Percentiles rank a stretch among this genome's conserved stretches.
Conservation (phyloP, 1,140 invertebrate genomes). For the Lanistes nyassanus region DNA sequence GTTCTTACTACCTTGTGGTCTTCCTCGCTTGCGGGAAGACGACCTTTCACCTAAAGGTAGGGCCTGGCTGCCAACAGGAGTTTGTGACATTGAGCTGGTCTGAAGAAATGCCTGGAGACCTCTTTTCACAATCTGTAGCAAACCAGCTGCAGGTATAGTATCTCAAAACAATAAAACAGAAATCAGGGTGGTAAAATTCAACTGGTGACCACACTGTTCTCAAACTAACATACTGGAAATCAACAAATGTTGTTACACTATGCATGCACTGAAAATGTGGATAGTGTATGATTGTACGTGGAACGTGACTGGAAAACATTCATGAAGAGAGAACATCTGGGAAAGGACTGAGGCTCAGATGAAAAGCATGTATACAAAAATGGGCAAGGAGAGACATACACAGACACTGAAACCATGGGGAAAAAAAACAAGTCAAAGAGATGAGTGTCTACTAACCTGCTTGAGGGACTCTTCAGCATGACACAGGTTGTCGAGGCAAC, state of each 20-base stretch:
- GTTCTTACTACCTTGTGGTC: constrained; percentile 11
- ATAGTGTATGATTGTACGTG: too few relatives aligned
- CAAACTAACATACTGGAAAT: background rate
- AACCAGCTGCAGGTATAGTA: background rate
- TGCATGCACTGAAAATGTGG: background rate
- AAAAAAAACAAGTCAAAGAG: background rate
- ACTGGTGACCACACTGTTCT: too few relatives aligned
- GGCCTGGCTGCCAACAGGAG: background rate
- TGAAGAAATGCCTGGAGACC: constrained; percentile 4
- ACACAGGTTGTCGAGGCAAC: constrained; percentile 1
- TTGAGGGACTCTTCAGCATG: constrained; percentile 7
- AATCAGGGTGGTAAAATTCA: background rate
- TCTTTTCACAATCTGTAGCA: constrained; percentile 14
- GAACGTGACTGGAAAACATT: too few relatives aligned
- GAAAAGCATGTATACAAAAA: background rate
- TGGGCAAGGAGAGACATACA: background rate
- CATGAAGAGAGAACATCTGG: background rate
- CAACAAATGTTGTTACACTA: background rate
- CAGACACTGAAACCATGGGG: too few relatives aligned
- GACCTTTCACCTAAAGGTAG: background rate
- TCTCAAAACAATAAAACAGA: background rate
- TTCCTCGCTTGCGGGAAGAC: background rate
- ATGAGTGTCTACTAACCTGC: background rate
- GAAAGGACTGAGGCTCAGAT: background rate
- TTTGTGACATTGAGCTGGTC: background rate